A percentile compares a stretch with the other conserved stretches of the same genome.
Conservation (phyloP, 92 coral and sea anemone species). For the Isaurus tuberculatus region DNA sequence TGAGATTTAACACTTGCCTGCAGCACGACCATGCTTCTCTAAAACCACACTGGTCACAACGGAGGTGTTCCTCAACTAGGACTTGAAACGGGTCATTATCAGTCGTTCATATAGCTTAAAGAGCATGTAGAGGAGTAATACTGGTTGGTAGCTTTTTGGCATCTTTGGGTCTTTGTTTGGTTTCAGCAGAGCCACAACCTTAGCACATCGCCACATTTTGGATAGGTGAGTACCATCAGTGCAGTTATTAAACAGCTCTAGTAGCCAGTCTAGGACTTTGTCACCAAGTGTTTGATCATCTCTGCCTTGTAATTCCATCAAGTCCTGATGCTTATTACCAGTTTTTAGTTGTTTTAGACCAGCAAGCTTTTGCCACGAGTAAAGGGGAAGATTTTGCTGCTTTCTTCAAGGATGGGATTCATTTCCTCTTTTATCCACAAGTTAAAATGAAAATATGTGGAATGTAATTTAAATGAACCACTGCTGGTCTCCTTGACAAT, state of each 20-base stretch:
- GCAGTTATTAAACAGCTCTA: slow-evolving; percentile 4
- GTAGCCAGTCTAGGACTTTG: neutral
- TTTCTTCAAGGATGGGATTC: neutral
- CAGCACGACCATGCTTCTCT: neutral
- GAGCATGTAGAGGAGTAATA: too few relatives aligned
- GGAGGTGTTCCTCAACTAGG: neutral
- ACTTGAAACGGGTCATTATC: neutral
- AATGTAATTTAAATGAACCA: too few relatives aligned
- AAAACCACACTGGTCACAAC: neutral
- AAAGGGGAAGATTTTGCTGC: neutral
- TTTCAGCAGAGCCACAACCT: neutral
- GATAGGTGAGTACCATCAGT: neutral
- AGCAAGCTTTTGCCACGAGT: neutral
- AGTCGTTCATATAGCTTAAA: neutral
- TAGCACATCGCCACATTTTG: neutral
- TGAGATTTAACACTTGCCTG: neutral
- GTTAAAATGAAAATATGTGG: too few relatives aligned
- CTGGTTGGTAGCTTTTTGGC: too few relatives aligned
- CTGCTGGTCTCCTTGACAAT: too few relatives aligned
- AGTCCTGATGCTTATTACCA: slow-evolving; percentile 4
- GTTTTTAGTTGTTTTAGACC: neutral
- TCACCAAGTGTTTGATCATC: neutral
- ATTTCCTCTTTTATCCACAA: slow-evolving; percentile 3
- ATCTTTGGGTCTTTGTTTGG: neutral
- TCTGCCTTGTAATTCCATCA: neutral